Conservation (phyloP, 2,888 invertebrate genomes). For the Melolontha melolontha region DNA sequence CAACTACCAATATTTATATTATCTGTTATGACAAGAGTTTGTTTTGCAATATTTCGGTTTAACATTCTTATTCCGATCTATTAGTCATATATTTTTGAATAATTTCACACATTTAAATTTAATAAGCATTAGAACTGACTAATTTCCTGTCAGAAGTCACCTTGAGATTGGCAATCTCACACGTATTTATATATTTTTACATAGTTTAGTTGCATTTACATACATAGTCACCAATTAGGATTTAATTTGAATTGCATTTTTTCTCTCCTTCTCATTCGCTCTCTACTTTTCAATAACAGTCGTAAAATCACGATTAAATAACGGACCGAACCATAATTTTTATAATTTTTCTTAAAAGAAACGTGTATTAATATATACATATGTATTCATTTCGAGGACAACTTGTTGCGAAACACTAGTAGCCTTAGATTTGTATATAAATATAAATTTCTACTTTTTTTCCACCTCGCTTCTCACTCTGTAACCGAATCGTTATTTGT, state of each 20-base stretch:
- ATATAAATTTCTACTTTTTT: conserved; percentile 35
- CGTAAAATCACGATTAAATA: conserved; percentile 21
- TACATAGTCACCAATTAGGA: conserved; percentile 30
- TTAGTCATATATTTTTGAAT: conserved; percentile 32
- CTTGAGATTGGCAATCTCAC: conserved; percentile 20
- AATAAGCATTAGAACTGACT: conserved; percentile 32
- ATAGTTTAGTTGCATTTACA: conserved; percentile 35
- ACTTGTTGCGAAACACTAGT: conserved; percentile 40
- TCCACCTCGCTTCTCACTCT: conserved; percentile 22
- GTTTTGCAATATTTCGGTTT: conserved; percentile 15
- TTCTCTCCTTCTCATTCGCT: conserved; percentile 13
- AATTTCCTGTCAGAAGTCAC: conserved; percentile 35
- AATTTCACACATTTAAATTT: conserved; percentile 35
- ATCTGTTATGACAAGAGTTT: background rate
- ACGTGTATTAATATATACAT: conserved; percentile 10
- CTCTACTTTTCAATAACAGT: conserved; percentile 8
- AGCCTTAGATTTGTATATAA: conserved; percentile 27
- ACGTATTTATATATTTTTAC: conserved; percentile 31
- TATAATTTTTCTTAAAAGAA: conserved; percentile 30
- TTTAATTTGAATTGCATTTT: conserved; percentile 38
- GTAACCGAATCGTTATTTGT: conserved; percentile 38
- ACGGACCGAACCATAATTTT: conserved; percentile 17
- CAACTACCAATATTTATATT: conserved; percentile 4
- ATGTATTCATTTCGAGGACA: conserved; percentile 39
- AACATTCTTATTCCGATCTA: conserved; percentile 22